Percentiles rank a stretch among this genome's conserved stretches.
These are phyloP conservation scores for Hermaeophaga mercurialis DNA, from an alignment of 2,888 invertebrate genomes.

Conservation along the genomic window DNA sequence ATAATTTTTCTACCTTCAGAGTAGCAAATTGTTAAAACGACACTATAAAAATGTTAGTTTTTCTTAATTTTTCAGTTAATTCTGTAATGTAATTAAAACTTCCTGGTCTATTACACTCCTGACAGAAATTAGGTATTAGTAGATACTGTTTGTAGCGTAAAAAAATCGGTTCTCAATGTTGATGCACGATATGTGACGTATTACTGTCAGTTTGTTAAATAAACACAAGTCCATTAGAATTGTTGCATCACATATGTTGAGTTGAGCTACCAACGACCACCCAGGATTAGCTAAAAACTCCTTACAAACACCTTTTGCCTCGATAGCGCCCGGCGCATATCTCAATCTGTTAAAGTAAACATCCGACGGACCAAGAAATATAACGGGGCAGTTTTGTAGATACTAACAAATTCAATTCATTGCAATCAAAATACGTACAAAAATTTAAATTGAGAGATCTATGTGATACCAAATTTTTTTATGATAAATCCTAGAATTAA, in stretches of 20 bases:
- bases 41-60: too few species aligned
- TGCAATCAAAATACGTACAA: too few species aligned
- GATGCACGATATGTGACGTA: conserved; percentile 49
- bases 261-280: conserved; percentile 48
- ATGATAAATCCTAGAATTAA: too few species aligned
- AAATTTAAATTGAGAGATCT: too few species aligned
- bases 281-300: conserved; percentile 42
- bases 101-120: conserved; percentile 4
- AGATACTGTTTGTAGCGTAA: conserved; percentile 27
- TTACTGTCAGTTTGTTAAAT: conserved; percentile 58
- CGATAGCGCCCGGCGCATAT: conserved; percentile 34
- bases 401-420: too few species aligned
- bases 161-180: conserved; percentile 41
- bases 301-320: conserved; percentile 28
- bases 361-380: conserved; percentile 10
- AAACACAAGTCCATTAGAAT: conserved; percentile 59
- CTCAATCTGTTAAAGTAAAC: conserved; percentile 28
- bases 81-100: too few species aligned
- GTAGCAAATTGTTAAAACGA: too few species aligned
- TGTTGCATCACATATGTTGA: conserved; percentile 58
- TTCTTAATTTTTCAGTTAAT: too few species aligned
- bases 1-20: too few species aligned
- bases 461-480: too few species aligned
- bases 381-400: too few species aligned
- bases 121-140: conserved; percentile 26